Base-by-base conservation (phyloP, 2,888 invertebrate genomes). In the Drosophila buzzatii region DNA sequence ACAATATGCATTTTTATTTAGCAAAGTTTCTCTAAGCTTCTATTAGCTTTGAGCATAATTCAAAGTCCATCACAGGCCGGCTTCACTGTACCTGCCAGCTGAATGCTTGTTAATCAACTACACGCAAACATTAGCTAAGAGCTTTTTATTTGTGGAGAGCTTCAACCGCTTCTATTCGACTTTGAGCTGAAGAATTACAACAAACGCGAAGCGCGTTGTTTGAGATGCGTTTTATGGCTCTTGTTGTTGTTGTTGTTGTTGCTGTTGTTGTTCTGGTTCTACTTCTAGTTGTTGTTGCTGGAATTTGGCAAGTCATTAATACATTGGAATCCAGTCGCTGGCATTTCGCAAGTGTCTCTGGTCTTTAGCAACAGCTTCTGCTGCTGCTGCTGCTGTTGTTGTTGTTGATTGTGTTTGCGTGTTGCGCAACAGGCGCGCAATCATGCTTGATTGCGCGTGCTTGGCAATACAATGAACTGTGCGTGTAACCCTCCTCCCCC, bases 261-360 rank as follows among this genome's bases (percentile, higher is more conserved):
- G 53, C 49, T 23, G 57, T 67, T 81, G 39, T 52, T 57, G 1
- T 49, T 31, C 5, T n/a, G 5, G 2, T 31, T 55, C 6, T 31
- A 2, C 4, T 16, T 52, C 31, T 51, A 64, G 31, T 55, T 59
- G 52, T 52, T 53, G 62, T 70, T 81, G 52, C 47, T 57, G 33
- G 45, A 44, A 58, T 70, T 89, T 89, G 78, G 89, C 86, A 78
- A 75, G 73, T 70, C 69, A 81, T 83, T 78, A 80, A 69, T 62
- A 60, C 12, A 80, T 53, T 72, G 41, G 52, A 58, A 61, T 74
- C 44, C 20, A 47, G 16, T 67, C 18, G 60, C 9, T 71, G 74
- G 70, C 55, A 79, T 85, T 79, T 81, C 68, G 60, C 81, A 77
- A 62, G 58, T 70, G 41, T 59, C 49, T 65, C 49, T 49, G 45